A percentile compares a stretch with the other conserved stretches of the same genome.
phyloP scores from a whole-genome alignment of 92 coral and sea anemone species.

The Parazoanthus swiftii region DNA sequence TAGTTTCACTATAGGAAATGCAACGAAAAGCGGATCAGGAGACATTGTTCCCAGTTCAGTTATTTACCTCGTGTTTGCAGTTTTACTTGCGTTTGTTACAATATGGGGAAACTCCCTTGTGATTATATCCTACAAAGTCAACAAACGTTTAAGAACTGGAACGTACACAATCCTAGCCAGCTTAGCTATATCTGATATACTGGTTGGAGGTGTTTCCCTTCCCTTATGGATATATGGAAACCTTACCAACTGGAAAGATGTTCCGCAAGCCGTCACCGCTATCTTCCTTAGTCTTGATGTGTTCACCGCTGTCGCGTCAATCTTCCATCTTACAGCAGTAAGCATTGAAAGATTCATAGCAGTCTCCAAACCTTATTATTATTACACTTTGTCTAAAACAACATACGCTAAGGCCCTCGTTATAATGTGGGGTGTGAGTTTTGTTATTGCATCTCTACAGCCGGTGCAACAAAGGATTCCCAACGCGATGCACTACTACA shows the following conservation, averaged over 20 bases:
- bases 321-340: slow-evolving; percentile 86
- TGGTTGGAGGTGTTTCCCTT: slow-evolving; percentile 76
- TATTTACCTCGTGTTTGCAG: slow-evolving; percentile 54
- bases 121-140: slow-evolving; percentile 64
- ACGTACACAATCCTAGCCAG: slow-evolving; percentile 73
- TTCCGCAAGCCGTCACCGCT: slow-evolving; percentile 29
- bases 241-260: slow-evolving; percentile 43
- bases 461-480: slow-evolving; percentile 45
- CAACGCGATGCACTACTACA: slow-evolving; percentile 41
- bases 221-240: slow-evolving; percentile 76
- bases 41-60: slow-evolving; percentile 10
- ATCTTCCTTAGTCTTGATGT: slow-evolving; percentile 79
- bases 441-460: slow-evolving; percentile 58
- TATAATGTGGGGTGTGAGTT: slow-evolving; percentile 67
- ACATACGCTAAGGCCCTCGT: slow-evolving; percentile 65
- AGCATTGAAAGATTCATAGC: slow-evolving; percentile 93
- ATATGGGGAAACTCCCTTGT: slow-evolving; percentile 66
- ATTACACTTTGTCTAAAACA: slow-evolving; percentile 66
- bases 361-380: slow-evolving; percentile 82
- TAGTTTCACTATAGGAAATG: not conserved
- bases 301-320: slow-evolving; percentile 93
- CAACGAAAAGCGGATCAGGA: not conserved
- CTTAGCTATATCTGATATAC: slow-evolving; percentile 72
- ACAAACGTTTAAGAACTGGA: slow-evolving; percentile 67
- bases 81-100: slow-evolving; percentile 49